Evolutionary conservation across 2,113 vertebrate genomes (phyloP).

Genomic region (Caranx melampygus): DNA sequence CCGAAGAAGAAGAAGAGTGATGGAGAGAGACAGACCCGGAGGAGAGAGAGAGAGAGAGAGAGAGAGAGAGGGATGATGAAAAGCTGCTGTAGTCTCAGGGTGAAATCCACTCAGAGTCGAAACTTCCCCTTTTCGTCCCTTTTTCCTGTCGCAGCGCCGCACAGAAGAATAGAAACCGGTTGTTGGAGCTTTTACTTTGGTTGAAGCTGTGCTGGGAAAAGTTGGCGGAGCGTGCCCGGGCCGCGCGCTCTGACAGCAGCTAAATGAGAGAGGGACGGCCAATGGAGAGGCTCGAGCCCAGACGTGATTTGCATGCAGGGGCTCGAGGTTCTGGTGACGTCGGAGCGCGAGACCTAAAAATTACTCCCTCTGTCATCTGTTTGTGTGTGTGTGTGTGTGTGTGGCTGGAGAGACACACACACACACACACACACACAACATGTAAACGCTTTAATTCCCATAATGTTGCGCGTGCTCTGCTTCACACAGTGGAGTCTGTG

Average conservation of each 20-base stretch:
- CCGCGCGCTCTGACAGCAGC: constrained; percentile 87
- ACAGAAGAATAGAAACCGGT: constrained; percentile 9
- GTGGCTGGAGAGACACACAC: constrained; percentile 6
- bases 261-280: constrained; percentile 91
- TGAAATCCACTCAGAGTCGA: constrained; percentile 57
- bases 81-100: constrained; percentile 14
- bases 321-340: constrained; percentile 89
- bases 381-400: constrained; percentile 38
- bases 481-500: background rate
- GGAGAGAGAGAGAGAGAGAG: constrained; percentile 11
- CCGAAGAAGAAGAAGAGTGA: constrained; percentile 28
- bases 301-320: constrained; percentile 89
- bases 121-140: constrained; percentile 23
- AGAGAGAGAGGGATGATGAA: background rate
- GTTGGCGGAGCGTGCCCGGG: constrained; percentile 86
- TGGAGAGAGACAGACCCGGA: background rate
- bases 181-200: constrained; percentile 76
- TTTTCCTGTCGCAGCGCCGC: constrained; percentile 68
- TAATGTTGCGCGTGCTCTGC: background rate
- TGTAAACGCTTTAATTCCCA: constrained; percentile 30
- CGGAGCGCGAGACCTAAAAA: constrained; percentile 81
- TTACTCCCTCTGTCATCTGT: constrained; percentile 65
- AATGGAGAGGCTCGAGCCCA: constrained; percentile 86
- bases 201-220: constrained; percentile 70
- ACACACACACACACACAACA: constrained; percentile 12